Percentiles rank a stretch among this genome's conserved stretches.
Evolutionary conservation across 2,797 vertebrate species (phyloP).

Genomic region (Galago senegalensis): DNA sequence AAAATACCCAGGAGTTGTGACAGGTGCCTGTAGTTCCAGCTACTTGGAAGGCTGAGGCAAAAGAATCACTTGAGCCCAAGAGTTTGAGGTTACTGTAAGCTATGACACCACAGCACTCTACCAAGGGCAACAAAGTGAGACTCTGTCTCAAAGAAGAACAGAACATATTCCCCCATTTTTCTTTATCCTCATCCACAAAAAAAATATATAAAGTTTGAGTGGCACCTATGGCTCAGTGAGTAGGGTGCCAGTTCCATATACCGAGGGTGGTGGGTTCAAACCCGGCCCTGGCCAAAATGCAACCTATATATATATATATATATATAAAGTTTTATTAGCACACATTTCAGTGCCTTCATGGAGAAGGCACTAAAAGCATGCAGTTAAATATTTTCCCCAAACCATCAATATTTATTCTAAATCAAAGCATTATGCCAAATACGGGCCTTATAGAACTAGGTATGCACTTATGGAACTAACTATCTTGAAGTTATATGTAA

Average conservation of each 20-base stretch:
- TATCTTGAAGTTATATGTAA: slow-evolving; percentile 22
- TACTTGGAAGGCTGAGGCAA: no score
- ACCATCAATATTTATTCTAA: slow-evolving; percentile 63
- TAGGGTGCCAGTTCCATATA: no score
- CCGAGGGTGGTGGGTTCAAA: no score
- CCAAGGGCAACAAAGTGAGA: no score
- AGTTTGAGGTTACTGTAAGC: no score
- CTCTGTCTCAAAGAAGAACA: neutral
- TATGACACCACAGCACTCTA: no score
- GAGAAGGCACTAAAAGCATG: neutral
- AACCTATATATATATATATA: no score
- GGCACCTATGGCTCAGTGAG: neutral
- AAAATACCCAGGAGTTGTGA: no score
- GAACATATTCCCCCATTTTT: neutral
- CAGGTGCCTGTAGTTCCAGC: no score
- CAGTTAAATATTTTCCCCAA: slow-evolving; percentile 57
- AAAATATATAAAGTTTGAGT: slow-evolving; percentile 1
- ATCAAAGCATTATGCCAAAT: slow-evolving; percentile 56
- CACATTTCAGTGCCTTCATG: neutral
- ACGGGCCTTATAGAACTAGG: neutral
- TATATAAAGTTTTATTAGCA: slow-evolving; percentile 8
- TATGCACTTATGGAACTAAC: neutral
- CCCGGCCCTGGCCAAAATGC: no score
- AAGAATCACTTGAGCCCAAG: no score
- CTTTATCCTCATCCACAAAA: neutral